Percentiles rank a stretch among this genome's conserved stretches.
Evolutionary conservation across 2,113 vertebrate species (phyloP).

Genomic region (Oreochromis niloticus): DNA sequence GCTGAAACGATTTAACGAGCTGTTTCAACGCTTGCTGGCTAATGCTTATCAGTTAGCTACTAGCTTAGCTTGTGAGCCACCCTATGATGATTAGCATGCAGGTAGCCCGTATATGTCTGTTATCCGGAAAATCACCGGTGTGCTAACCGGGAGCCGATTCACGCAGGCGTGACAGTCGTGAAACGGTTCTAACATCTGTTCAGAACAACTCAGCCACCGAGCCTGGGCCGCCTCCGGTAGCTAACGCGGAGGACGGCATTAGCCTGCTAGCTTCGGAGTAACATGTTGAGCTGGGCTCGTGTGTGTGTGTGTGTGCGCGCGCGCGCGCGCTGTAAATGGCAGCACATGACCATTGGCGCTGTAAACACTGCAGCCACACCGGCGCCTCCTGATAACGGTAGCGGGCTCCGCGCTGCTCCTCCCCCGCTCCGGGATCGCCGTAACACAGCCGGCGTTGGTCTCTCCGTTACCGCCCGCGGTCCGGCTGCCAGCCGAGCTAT

Average conservation of each 20-base stretch:
- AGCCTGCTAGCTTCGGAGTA: constrained; percentile 8
- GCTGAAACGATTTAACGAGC: not conserved
- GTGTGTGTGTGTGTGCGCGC: not conserved
- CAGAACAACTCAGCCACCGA: not conserved
- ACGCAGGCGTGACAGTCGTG: too few species aligned
- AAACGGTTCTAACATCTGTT: not conserved
- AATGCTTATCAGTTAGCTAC: constrained; percentile 18
- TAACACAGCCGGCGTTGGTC: not conserved
- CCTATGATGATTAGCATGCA: not conserved
- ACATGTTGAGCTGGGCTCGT: not conserved
- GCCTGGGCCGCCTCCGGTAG: not conserved
- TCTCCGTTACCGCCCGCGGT: not conserved
- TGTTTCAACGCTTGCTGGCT: constrained; percentile 36
- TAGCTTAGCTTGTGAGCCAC: constrained; percentile 20
- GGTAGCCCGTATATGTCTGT: not conserved
- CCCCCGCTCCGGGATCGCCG: not conserved
- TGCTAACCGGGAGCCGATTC: not conserved
- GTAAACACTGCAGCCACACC: constrained; percentile 2
- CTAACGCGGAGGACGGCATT: not conserved
- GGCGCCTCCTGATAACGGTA: not conserved
- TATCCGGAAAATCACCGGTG: too few species aligned
- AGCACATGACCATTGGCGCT: constrained; percentile 31
- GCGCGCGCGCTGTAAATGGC: constrained; percentile 5
- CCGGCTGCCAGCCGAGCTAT: not conserved
- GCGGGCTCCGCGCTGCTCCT: not conserved